Conservation (phyloP, 2,888 invertebrate genomes). For the Aphidoletes aphidimyza region DNA sequence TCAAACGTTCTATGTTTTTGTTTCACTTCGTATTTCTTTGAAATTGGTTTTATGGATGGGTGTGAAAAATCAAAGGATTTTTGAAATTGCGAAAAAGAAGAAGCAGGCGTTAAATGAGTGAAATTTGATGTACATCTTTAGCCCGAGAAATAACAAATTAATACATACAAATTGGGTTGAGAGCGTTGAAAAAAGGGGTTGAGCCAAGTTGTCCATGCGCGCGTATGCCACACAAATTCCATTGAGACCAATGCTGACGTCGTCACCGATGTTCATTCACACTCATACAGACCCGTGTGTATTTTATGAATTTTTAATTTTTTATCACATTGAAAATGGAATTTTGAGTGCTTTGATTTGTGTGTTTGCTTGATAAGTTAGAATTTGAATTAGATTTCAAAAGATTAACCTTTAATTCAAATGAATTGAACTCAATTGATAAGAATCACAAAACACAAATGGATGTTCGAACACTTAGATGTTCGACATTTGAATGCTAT, state of each 20-base stretch:
- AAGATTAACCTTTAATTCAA: too few relatives aligned
- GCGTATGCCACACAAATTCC: neutral
- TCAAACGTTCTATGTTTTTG: neutral
- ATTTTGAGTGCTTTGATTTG: neutral
- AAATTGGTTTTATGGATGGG: neutral
- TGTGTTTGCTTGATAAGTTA: neutral
- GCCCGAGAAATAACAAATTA: neutral
- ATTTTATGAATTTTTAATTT: conserved; percentile 43
- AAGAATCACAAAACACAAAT: too few relatives aligned
- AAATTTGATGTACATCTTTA: conserved; percentile 20
- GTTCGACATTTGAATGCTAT: too few relatives aligned
- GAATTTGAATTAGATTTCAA: too few relatives aligned
- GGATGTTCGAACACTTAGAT: too few relatives aligned
- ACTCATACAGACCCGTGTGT: neutral
- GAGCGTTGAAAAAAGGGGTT: conserved; percentile 11
- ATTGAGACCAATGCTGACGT: neutral
- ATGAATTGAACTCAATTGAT: too few relatives aligned
- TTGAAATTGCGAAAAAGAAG: conserved; percentile 9
- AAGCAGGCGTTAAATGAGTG: conserved; percentile 50
- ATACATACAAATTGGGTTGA: conserved; percentile 25
- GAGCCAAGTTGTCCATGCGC: neutral
- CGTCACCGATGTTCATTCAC: neutral
- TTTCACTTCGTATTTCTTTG: conserved; percentile 24
- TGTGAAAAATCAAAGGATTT: conserved; percentile 52
- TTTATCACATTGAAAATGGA: neutral